Base-by-base conservation (phyloP, 2,113 vertebrate species). In the Grammomys dolichurus region DNA sequence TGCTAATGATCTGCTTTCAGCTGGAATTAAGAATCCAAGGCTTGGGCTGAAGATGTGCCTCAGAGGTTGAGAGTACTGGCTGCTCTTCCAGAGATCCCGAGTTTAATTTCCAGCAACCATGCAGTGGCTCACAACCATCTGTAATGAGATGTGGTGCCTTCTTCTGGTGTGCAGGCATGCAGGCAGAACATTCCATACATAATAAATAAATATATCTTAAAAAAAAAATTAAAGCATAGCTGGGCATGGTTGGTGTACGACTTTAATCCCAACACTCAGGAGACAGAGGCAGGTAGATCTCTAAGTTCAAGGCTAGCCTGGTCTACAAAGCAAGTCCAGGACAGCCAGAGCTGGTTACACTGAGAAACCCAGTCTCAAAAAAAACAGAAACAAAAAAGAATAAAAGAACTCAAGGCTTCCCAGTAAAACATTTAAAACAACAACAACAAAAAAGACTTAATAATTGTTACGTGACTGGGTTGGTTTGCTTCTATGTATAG, bases 381-480 rank as follows among this genome's bases (percentile, higher is more conserved):
- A 6, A 80, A 33, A 84, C 1, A 6, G 60, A 54, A 95, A 26
- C 24, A 58, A 40, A 22, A 65, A 65, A 28, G 10, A n/a, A 40
- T 20, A n/a, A n/a, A n/a, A 72, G 7, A 94, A 33, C 54, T 63
- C 72, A 92, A n/a, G 73, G 33, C 54, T 65, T 92, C 65, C 54
- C 36, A 9, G 24, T 78, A 90, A 80, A 46, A 85, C 1, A 16
- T 51, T 11, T 11, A 51, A 51, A 51, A 51, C 10, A 51, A 51
- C 93, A 92, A 63, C 43, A 22, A 91, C 54, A 12, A 69, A 69
- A 63, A 11, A 28, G 63, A 96, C 69, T 77, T 95, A 90, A 76
- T 72, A 88, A 77, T 63, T 58, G 7, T 22, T 56, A 5, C 10
- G 56, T 26, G n/a, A 26, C 26, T 40, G 80, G 80, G 56, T 8